A percentile compares a stretch with the other conserved stretches of the same genome.
Evolutionary conservation across 23 tunicate species (phyloP).

Genomic region (Halocynthia aurantium): DNA sequence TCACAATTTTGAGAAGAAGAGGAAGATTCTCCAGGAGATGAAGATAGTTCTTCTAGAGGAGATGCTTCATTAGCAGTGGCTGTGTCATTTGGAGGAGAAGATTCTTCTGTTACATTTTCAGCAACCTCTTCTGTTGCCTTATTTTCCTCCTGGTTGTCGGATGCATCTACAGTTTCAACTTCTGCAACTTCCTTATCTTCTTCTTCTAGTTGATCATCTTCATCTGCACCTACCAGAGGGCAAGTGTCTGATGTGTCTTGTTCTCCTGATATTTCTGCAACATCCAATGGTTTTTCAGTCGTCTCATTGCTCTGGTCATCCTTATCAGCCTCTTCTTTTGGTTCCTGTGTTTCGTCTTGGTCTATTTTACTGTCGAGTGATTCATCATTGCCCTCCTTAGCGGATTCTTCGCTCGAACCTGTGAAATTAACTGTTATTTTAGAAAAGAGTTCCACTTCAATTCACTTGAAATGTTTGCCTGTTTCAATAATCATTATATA

Average conservation of each 20-base stretch:
- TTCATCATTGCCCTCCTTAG: no score
- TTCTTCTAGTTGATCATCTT: conserved; percentile 2
- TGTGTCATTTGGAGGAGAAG: neutral
- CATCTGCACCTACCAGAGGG: neutral
- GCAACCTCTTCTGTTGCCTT: conserved; percentile 7
- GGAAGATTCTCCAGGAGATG: neutral
- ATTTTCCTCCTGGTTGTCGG: neutral
- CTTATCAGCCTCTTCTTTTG: no score
- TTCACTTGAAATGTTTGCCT: no score
- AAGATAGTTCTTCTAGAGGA: neutral
- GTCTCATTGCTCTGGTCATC: no score
- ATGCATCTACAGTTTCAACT: conserved; percentile 6
- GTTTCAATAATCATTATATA: no score
- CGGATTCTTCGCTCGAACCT: no score
- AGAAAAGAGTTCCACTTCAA: no score
- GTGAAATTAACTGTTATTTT: no score
- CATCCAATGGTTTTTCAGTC: neutral
- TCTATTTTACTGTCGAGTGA: no score
- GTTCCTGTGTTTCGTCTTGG: no score
- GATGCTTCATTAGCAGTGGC: conserved; percentile 1
- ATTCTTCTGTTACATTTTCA: neutral
- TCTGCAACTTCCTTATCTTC: neutral
- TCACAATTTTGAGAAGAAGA: no score
- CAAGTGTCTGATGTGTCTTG: neutral
- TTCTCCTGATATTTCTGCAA: neutral